Base-by-base conservation (phyloP, 2,797 vertebrate species). In the Gallinago stenura region DNA sequence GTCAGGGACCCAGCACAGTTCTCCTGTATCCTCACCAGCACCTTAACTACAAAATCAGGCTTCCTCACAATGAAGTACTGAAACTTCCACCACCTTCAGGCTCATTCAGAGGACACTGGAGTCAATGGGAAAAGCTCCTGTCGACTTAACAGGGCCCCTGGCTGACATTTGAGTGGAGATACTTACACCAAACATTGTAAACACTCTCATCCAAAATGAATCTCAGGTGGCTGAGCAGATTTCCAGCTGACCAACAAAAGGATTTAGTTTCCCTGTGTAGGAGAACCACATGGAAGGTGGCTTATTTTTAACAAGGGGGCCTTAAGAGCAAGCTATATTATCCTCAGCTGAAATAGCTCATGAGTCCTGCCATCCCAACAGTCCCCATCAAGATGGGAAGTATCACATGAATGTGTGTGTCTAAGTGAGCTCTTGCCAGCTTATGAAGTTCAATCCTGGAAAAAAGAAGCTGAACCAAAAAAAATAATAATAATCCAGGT, bases 221-320 rank as follows among this genome's bases (percentile, higher is more conserved):
- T 89, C 77, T 89, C 85, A 89, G 89, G 91, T 79, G 89, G 20
- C 85, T 89, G 78, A 92, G 82, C 69, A 87, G 86, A 77, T 92
- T 95, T 93, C 91, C 92, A 95, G 86, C 92, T 92, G 94, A 64
- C 69, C 82, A 76, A 30, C 3, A 3, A 41, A 76, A 76, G 73
- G 78, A 81, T 91, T 89, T 89, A 35, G 78, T 95, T 95, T 91
- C 89, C 28, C 12, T 68, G 7, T 72, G 73, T 77, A 64, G 82
- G 78, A 92, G 86, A 94, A 90, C 15, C 83, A 73, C 65, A 46
- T 61, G 79, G 79, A 87, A 84, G 51, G 56, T 0, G 0, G 17
- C 41, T 65, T 90, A 84, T 90, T 94, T 95, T 94, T 90, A 92
- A 94, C 64, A 77, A 87, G 79, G 35, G 65, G 11, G 30, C 41